These are phyloP conservation scores for Tachycineta bicolor DNA, from an alignment of 2,113 vertebrate genomes.

Conservation along the genomic window DNA sequence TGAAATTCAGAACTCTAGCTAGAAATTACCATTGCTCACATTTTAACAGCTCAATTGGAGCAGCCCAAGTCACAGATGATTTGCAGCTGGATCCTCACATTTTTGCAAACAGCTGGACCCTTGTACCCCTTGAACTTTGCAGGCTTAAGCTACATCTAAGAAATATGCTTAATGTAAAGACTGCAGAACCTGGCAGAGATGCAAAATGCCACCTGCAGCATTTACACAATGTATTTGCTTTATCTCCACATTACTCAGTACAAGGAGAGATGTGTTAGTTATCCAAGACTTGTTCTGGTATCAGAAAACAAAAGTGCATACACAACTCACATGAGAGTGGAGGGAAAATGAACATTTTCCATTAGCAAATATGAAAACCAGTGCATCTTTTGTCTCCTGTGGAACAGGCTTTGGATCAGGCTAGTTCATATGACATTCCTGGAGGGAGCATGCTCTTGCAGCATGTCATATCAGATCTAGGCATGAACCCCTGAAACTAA, in stretches of 20 bases:
- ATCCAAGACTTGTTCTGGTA: neutral
- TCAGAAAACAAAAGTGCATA: neutral
- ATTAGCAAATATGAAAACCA: neutral
- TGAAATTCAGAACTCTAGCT: neutral
- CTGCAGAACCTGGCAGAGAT: neutral
- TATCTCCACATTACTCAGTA: neutral
- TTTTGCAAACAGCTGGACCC: neutral
- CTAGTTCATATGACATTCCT: neutral
- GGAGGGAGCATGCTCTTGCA: neutral
- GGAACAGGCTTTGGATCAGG: neutral
- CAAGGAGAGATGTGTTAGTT: neutral
- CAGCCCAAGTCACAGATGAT: neutral
- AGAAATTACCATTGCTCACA: neutral
- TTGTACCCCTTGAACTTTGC: neutral
- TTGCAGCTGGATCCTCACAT: neutral
- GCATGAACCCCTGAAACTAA: neutral
- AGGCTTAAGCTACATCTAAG: neutral
- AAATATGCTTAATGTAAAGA: neutral
- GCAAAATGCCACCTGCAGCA: slow-evolving; percentile 18
- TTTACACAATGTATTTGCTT: neutral
- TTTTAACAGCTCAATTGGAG: neutral
- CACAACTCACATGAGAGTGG: neutral
- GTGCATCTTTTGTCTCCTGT: slow-evolving; percentile 4
- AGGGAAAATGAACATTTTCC: neutral
- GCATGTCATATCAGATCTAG: neutral